phyloP scores from a whole-genome alignment of 2,113 vertebrate genomes.

The Clarias batrachus region DNA sequence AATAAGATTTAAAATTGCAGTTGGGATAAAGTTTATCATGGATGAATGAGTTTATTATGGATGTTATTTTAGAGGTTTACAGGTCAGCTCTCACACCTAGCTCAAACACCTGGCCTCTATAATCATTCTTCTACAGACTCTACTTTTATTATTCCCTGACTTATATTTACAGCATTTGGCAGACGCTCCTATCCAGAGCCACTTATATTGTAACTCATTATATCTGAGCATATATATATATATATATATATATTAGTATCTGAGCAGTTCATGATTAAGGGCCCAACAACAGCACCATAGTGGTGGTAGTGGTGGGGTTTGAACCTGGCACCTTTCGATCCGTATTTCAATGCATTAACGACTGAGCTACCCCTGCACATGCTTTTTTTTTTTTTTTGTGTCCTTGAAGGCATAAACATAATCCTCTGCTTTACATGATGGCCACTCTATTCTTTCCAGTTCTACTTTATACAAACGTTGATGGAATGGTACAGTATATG shows the following conservation, averaged over 20 bases:
- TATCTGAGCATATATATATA: too few relatives aligned
- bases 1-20: neutral
- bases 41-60: neutral
- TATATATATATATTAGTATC: too few relatives aligned
- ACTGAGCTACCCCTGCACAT: too few relatives aligned
- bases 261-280: too few relatives aligned
- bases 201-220: too few relatives aligned
- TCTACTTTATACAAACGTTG: neutral
- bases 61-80: neutral
- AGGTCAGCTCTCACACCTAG: neutral
- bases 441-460: neutral
- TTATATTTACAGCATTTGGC: neutral
- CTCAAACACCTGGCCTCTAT: neutral
- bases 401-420: neutral
- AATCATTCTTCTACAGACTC: neutral
- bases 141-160: neutral
- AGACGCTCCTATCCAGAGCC: too few relatives aligned
- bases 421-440: constrained; percentile 6
- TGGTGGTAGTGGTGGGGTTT: too few relatives aligned
- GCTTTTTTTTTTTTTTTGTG: too few relatives aligned
- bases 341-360: too few relatives aligned
- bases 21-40: neutral
- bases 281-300: too few relatives aligned
- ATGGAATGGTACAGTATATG: neutral
- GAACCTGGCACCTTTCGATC: too few relatives aligned